Percentiles rank a stretch among this genome's conserved stretches.
phyloP scores from a whole-genome alignment of 2,888 invertebrate genomes.

The Latrodectus hesperus region DNA sequence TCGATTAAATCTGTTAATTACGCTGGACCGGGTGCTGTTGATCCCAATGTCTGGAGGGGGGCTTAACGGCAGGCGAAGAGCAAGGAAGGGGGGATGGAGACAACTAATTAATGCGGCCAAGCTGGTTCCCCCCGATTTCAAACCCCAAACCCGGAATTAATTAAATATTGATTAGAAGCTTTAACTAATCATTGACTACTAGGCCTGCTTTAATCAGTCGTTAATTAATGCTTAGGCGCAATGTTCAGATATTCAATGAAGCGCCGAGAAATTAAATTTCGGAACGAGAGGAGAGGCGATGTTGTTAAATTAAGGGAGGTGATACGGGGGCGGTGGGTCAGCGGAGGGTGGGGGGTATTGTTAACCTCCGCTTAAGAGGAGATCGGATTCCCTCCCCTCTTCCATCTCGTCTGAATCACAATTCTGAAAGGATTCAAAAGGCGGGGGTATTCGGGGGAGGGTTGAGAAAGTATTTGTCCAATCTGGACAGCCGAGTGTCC shows the following conservation, averaged over 20 bases:
- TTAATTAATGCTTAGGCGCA: constrained; percentile 68
- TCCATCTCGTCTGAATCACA: constrained; percentile 8
- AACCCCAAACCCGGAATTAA: constrained; percentile 67
- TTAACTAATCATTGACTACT: constrained; percentile 70
- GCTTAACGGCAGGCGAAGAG: constrained; percentile 23
- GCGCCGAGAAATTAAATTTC: constrained; percentile 67
- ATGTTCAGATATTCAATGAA: constrained; percentile 66
- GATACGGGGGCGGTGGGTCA: constrained; percentile 53
- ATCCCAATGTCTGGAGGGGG: constrained; percentile 66
- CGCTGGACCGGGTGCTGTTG: constrained; percentile 66
- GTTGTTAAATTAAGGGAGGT: constrained; percentile 69
- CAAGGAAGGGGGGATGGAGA: constrained; percentile 17
- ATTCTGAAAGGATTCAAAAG: neutral
- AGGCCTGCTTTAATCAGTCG: constrained; percentile 69
- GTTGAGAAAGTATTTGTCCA: constrained; percentile 24
- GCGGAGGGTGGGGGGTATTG: constrained; percentile 31
- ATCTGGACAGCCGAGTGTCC: constrained; percentile 29
- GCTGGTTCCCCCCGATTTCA: constrained; percentile 53
- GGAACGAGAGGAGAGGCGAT: constrained; percentile 39
- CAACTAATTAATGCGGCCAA: constrained; percentile 68
- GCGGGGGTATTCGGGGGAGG: neutral
- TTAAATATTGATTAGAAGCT: constrained; percentile 69
- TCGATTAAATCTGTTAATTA: constrained; percentile 69
- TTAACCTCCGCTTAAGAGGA: constrained; percentile 46
- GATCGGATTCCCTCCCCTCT: constrained; percentile 12